Evolutionary conservation across 2,797 vertebrate genomes (phyloP), one percentile per base, ranked within the genome.

Genomic region (Rhynchotus rufescens): DNA sequence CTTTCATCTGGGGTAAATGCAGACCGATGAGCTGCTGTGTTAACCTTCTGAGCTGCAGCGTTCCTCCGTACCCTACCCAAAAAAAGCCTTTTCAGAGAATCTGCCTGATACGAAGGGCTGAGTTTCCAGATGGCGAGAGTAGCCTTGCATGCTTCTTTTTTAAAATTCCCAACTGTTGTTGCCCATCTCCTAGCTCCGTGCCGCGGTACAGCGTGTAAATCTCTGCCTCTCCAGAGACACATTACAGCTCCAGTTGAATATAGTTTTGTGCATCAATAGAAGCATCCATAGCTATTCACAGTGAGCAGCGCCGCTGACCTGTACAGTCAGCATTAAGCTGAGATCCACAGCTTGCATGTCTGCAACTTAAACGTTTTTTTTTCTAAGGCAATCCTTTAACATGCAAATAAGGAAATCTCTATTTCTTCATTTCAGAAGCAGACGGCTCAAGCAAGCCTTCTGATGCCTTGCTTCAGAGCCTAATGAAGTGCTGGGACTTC

Each of bases 101-200:
- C 91, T 82, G 42, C 26, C 28, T 51, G 61, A 23, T 40, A 78
- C 15, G 32, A 91, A 64, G 76, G 59, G 60, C 82, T 86, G 60
- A 34, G 85, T 74, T 79, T 94, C 83, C 90, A 86, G 87, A 88
- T 90, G 87, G 92, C 78, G 84, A 47, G 86, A 65, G 57, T 38
- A 84, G 45, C n/a, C 52, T 91, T 83, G 56, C 34, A 25, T 49
- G 40, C 62, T 88, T 84, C 68, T 83, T 93, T 87, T 72, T 42
- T 65, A 80, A 83, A 90, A 38, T 40, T 78, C 59, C 73, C 89
- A 83, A 54, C 51, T 74, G 34, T 40, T 95, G 82, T 84, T 90
- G 73, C 72, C 88, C 72, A 34, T 82, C 80, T 92, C 66, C 83
- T 88, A 67, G 67, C 66, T 84, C 52, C 57, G 22, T 7, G 1